phyloP scores from a whole-genome alignment of 1,140 invertebrate species.

The Zeugodacus cucurbitae region DNA sequence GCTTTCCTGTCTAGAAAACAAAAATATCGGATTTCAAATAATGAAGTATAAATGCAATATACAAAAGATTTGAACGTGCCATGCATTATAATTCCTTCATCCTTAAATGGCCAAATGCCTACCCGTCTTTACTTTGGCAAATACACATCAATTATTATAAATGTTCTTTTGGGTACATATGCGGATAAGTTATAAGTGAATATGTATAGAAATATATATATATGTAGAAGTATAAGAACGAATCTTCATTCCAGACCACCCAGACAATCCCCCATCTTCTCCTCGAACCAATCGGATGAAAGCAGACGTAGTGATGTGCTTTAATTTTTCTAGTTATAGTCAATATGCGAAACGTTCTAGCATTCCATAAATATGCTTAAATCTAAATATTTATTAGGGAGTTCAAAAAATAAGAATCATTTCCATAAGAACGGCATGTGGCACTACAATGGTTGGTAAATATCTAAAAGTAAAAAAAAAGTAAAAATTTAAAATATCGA shows the following conservation, averaged over 20 bases:
- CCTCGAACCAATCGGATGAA: background rate
- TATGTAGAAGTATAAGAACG: background rate
- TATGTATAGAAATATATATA: background rate
- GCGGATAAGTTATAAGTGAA: background rate
- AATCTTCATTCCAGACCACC: background rate
- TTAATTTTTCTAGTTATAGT: background rate
- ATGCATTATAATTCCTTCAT: constrained; percentile 1
- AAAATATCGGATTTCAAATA: background rate
- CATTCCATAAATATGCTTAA: no score
- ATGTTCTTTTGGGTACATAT: background rate
- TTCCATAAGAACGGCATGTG: no score
- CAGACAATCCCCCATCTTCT: background rate
- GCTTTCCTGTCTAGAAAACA: background rate
- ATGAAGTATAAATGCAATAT: background rate
- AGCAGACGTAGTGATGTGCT: background rate
- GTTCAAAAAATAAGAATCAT: no score
- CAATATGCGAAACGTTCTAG: background rate
- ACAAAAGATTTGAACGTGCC: background rate
- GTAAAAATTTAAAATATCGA: no score
- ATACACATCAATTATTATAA: background rate
- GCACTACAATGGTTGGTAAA: no score
- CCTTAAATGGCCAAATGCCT: background rate
- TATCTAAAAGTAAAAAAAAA: no score
- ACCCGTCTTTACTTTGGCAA: background rate
- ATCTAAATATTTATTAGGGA: no score